Conservation (phyloP, 2,113 vertebrate genomes). For the Nettapus auritus region DNA sequence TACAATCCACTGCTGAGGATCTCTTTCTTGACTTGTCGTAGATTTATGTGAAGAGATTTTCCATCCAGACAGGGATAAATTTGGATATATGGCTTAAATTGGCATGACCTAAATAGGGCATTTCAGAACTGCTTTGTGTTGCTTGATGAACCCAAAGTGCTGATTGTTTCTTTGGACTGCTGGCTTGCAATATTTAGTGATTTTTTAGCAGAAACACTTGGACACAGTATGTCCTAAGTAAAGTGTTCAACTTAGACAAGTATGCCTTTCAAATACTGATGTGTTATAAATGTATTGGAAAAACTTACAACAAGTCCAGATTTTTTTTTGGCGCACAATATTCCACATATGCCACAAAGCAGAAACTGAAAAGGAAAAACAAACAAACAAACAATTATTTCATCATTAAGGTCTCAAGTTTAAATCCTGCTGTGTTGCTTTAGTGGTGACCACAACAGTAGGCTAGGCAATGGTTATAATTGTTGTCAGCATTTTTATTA, state of each 20-base stretch:
- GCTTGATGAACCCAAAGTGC: constrained; percentile 1
- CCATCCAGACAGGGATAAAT: not conserved
- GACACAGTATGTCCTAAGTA: not conserved
- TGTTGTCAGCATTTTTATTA: not conserved
- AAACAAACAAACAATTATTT: not conserved
- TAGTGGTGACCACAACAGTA: not conserved
- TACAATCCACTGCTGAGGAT: not conserved
- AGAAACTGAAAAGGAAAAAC: constrained; percentile 86
- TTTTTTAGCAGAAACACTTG: constrained; percentile 10
- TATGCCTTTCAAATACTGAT: constrained; percentile 28
- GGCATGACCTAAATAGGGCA: not conserved
- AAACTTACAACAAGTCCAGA: constrained; percentile 96
- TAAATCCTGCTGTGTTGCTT: not conserved
- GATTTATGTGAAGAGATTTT: not conserved
- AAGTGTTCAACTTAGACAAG: not conserved
- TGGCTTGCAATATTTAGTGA: not conserved
- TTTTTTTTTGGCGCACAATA: constrained; percentile 95
- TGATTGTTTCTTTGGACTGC: not conserved
- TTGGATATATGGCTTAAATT: not conserved
- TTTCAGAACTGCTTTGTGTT: constrained; percentile 30
- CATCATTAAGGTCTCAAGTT: not conserved
- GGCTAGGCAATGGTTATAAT: not conserved
- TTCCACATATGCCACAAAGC: constrained; percentile 94
- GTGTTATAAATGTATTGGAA: not conserved
- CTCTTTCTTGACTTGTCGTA: not conserved